Base-by-base conservation (phyloP, 2,888 invertebrate genomes). In the Pseudococcus longispinus region DNA sequence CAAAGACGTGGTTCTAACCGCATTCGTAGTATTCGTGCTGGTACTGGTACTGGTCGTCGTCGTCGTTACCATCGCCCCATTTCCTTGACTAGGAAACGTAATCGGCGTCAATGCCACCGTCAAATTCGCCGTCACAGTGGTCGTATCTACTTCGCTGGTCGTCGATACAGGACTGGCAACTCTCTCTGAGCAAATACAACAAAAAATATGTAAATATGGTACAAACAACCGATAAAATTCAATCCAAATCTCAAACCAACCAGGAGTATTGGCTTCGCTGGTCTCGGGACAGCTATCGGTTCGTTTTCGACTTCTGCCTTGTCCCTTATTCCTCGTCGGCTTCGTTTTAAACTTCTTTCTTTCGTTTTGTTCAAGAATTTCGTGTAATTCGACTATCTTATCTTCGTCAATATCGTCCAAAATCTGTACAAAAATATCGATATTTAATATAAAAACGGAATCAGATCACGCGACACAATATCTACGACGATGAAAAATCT, bases 391-490 rank as follows among this genome's bases (percentile, higher is more conserved):
- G 51, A 70, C 55, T 2, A 88, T 85, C 44, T 70, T 88, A 13
- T 88, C 88, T 23, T 88, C 88, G 84, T 88, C 85, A 13, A 88
- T 55, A 70, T 88, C 88, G 37, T 88, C 88, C 55, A 88, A 84
- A 85, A 88, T 84, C 83, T 88, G 11, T n/a, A n/a, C 23, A 84
- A 20, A 84, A 85, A 86, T 32, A 65, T 46, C 84, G 80, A 65
- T 65, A 8, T 29, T 46, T 87, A 11, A 29, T 29, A 87, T 51
- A 51, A 85, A 83, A 85, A 29, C 83, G 65, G 32, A 70, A 65
- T 65, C 87, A 70, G n/a, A 82, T 87, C 11, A 82, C 46, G 42
- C 23, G n/a, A 8, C 4, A 18, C 6, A 0, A 4, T 84, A 84
- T 15, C 84, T 82, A 84, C 42, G 77, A 6, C 37, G n/a, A 20